Evolutionary conservation across 2,113 vertebrate species (phyloP), one percentile per base, ranked within the genome.

Genomic region (Phyllostomus hastatus): DNA sequence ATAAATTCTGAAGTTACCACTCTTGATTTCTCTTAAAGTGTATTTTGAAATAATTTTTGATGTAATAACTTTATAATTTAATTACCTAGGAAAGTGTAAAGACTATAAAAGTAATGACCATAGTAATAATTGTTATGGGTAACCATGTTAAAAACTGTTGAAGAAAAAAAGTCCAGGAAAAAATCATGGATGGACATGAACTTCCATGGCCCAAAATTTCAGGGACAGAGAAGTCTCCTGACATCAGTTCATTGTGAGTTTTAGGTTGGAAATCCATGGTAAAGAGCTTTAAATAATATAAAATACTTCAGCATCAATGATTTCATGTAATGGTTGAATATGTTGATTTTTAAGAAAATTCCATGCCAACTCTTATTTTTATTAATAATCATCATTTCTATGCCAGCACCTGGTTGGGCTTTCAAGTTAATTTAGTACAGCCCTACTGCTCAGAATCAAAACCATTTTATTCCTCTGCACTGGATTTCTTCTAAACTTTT

Each of bases 401-500:
- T 93, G 17, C 5, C 12, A 91, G 14, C 10, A 75, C 70, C 8
- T 31, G 4, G 7, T 87, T 78, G 33, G 8, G 3, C 17, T 95
- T 95, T 92, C 50, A 61, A 35, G 46, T 88, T 87, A 52, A 67
- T 67, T 1, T 88, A 28, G 81, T 66, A 43, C 1, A 67, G 12
- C 0, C 2, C 88, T 3, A 16, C 22, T 52, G 33, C 7, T 26
- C 33, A 70, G 10, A 38, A 83, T 91, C 4, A 61, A 91, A 73
- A 72, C 59, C 2, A 4, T 83, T 95, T 95, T 72, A 61, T 90
- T 79, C 50, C 80, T 94, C 26, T 72, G 54, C 15, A 64, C 35
- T 95, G 85, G 38, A 91, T 97, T 93, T 90, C 43, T 95, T 98
- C 96, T 85, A 33, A 52, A 83, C 24, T 50, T n/a, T n/a, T 38